These are phyloP conservation scores for Melanotaenia pygmaea DNA, from an alignment of 2,797 vertebrate species.

Conservation along the genomic window DNA sequence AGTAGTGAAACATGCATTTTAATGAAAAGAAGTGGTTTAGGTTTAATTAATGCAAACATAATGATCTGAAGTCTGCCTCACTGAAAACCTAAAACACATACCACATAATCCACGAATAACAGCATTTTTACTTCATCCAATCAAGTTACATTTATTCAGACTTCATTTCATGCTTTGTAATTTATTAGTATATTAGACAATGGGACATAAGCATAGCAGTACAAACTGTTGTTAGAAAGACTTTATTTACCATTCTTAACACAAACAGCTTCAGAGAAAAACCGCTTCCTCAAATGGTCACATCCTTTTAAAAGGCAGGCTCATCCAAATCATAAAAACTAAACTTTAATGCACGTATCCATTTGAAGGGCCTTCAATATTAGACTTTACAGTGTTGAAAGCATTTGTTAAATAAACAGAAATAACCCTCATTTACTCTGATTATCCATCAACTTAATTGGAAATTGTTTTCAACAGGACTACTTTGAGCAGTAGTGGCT, in stretches of 20 bases:
- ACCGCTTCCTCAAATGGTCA: slow-evolving; percentile 1
- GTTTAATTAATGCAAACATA: too few species aligned
- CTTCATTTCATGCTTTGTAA: slow-evolving; percentile 7
- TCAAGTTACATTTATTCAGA: slow-evolving; percentile 27
- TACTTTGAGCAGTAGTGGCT: background rate
- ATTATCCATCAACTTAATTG: slow-evolving; percentile 3
- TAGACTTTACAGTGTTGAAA: background rate
- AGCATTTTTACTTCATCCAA: slow-evolving; percentile 3
- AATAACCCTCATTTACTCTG: background rate
- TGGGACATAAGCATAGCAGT: slow-evolving; percentile 2
- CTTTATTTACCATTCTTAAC: slow-evolving; percentile 67
- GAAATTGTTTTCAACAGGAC: background rate
- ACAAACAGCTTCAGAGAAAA: slow-evolving; percentile 27
- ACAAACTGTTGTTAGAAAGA: slow-evolving; percentile 21
- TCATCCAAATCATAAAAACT: slow-evolving; percentile 5
- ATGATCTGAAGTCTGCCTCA: background rate
- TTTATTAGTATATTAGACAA: background rate
- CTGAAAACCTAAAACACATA: slow-evolving; percentile 6
- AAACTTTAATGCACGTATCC: background rate
- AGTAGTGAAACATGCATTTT: too few species aligned
- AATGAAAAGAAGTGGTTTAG: too few species aligned
- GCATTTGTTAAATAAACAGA: background rate
- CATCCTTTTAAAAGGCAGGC: background rate
- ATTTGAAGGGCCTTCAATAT: background rate
- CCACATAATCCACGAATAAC: slow-evolving; percentile 8